Conservation (phyloP, 2,888 invertebrate species). For the Entomobrya proxima region DNA sequence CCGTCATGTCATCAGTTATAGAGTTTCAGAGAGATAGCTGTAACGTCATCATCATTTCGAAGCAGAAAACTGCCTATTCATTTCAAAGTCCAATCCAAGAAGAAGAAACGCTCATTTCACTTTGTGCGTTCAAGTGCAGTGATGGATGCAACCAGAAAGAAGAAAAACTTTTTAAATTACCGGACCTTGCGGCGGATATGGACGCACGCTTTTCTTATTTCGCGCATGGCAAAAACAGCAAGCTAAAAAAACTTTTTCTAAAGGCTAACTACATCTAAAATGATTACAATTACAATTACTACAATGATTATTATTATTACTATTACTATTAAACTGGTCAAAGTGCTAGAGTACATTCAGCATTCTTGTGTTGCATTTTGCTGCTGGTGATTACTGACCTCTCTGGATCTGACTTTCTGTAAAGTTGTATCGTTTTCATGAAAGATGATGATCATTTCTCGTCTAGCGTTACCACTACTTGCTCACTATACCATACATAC, state of each 20-base stretch:
- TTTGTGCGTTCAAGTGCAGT: too few species aligned
- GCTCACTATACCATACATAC: not conserved
- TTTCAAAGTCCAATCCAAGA: not conserved
- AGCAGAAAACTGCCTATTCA: too few species aligned
- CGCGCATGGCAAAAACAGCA: not conserved
- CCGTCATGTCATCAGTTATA: constrained; percentile 34
- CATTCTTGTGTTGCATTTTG: too few species aligned
- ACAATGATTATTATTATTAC: constrained; percentile 24
- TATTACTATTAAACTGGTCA: constrained; percentile 36
- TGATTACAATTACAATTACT: constrained; percentile 15
- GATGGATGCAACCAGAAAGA: not conserved
- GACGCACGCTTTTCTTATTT: not conserved
- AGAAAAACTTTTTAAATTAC: too few species aligned
- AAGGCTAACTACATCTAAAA: constrained; percentile 35
- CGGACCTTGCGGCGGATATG: not conserved
- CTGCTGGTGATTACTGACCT: constrained; percentile 51
- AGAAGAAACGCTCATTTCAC: too few species aligned
- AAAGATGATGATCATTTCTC: not conserved
- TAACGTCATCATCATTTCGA: too few species aligned
- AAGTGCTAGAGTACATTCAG: constrained; percentile 18
- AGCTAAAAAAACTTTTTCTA: not conserved
- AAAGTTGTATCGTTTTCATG: constrained; percentile 35
- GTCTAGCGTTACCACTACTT: not conserved
- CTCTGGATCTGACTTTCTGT: too few species aligned
- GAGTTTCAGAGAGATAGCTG: not conserved